Percentiles rank a stretch among this genome's conserved stretches.
Conservation (phyloP, 2,797 vertebrate genomes). For the Epinephelus malabaricus region DNA sequence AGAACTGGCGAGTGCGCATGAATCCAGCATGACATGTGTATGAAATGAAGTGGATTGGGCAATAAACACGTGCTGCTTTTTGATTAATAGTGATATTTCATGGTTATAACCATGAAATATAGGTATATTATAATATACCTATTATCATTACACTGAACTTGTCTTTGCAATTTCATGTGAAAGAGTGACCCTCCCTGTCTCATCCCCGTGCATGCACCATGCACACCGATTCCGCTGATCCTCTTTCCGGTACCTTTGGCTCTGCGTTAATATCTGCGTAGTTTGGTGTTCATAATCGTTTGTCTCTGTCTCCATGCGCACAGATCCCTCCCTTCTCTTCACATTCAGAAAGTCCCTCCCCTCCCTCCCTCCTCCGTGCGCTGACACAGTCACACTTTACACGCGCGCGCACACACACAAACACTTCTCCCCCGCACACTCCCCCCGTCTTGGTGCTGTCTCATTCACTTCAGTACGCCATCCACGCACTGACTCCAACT, state of each 20-base stretch:
- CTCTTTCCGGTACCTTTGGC: constrained; percentile 87
- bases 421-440: constrained; percentile 76
- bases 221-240: constrained; percentile 64
- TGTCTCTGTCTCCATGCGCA: constrained; percentile 71
- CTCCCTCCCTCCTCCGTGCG: constrained; percentile 67
- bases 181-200: constrained; percentile 16
- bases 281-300: constrained; percentile 76
- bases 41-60: background rate
- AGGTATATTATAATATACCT: background rate
- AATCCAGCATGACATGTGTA: background rate
- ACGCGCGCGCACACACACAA: constrained; percentile 50
- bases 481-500: constrained; percentile 86
- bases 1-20: background rate
- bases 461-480: constrained; percentile 85
- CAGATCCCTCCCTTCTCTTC: constrained; percentile 63
- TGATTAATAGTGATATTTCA: background rate
- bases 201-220: constrained; percentile 39
- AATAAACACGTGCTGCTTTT: background rate
- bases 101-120: background rate
- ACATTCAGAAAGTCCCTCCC: constrained; percentile 38
- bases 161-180: background rate
- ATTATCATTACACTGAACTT: background rate
- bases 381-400: constrained; percentile 68
- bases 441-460: constrained; percentile 79
- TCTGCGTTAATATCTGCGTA: constrained; percentile 87